Evolutionary conservation across 2,888 invertebrate genomes (phyloP).

Genomic region (Macroteleia sp.): DNA sequence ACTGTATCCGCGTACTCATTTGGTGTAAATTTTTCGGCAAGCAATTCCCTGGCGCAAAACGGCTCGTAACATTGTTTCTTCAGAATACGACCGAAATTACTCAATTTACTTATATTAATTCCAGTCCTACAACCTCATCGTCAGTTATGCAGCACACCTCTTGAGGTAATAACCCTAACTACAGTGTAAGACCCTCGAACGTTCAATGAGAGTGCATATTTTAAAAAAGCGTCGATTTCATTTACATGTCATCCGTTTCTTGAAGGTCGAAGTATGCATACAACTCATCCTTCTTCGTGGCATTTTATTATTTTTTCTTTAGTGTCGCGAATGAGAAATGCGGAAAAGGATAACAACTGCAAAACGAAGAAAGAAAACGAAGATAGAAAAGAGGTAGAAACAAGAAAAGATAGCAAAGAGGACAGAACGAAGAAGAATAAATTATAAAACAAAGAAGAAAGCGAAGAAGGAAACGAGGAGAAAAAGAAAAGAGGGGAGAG

Average conservation of each 20-base stretch:
- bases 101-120: slow-evolving; percentile 57
- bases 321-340: slow-evolving; percentile 10
- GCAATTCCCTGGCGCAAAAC: no score
- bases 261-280: slow-evolving; percentile 65
- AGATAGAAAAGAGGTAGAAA: no score
- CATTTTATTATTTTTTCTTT: slow-evolving; percentile 1
- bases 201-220: slow-evolving; percentile 67
- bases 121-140: slow-evolving; percentile 62
- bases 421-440: no score
- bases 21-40: no score
- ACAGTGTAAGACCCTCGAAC: slow-evolving; percentile 65
- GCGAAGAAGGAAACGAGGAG: slow-evolving; percentile 2
- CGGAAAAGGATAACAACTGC: no score
- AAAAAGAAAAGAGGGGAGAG: slow-evolving; percentile 19
- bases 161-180: slow-evolving; percentile 76
- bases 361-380: no score
- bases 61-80: slow-evolving; percentile 40
- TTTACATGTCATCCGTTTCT: slow-evolving; percentile 74
- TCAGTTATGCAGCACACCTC: slow-evolving; percentile 66
- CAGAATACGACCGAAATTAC: slow-evolving; percentile 31
- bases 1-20: no score
- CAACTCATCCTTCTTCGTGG: no score
- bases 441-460: no score
- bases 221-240: slow-evolving; percentile 75
- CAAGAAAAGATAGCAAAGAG: no score